Percentiles rank a stretch among this genome's conserved stretches.
Evolutionary conservation across 1,140 invertebrate genomes (phyloP).

Genomic region (Megathymus violae): DNA sequence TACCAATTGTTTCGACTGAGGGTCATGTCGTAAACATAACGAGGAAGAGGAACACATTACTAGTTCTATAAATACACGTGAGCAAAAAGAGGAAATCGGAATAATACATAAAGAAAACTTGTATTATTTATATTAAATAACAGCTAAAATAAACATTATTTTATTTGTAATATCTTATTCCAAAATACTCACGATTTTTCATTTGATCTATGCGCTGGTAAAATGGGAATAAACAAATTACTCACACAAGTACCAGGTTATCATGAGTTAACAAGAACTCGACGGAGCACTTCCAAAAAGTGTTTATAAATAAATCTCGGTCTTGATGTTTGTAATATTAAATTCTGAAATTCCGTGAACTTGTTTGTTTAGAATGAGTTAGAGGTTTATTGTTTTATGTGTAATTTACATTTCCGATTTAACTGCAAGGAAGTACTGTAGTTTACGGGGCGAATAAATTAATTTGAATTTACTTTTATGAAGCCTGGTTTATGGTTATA

Average conservation of each 20-base stretch:
- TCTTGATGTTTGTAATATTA: not conserved
- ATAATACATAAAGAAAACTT: too few species aligned
- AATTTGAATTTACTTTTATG: not conserved
- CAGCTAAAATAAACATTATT: too few species aligned
- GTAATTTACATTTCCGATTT: not conserved
- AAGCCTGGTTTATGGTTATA: not conserved
- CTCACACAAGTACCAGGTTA: not conserved
- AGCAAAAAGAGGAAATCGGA: too few species aligned
- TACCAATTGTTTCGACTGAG: too few species aligned
- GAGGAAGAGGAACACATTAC: too few species aligned
- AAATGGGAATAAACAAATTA: not conserved
- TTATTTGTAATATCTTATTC: too few species aligned
- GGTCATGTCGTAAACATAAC: too few species aligned
- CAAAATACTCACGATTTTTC: too few species aligned
- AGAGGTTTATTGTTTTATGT: not conserved
- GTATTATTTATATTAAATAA: too few species aligned
- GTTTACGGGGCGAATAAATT: not conserved
- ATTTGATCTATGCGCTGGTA: not conserved
- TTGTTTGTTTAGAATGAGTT: not conserved
- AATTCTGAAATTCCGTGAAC: not conserved
- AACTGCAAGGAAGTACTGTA: not conserved
- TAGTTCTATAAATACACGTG: too few species aligned
- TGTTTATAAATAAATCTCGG: not conserved
- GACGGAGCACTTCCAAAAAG: not conserved
- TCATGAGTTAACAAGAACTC: not conserved